Conservation (phyloP, 2,113 vertebrate species). For the Entomyzon cyanotis region DNA sequence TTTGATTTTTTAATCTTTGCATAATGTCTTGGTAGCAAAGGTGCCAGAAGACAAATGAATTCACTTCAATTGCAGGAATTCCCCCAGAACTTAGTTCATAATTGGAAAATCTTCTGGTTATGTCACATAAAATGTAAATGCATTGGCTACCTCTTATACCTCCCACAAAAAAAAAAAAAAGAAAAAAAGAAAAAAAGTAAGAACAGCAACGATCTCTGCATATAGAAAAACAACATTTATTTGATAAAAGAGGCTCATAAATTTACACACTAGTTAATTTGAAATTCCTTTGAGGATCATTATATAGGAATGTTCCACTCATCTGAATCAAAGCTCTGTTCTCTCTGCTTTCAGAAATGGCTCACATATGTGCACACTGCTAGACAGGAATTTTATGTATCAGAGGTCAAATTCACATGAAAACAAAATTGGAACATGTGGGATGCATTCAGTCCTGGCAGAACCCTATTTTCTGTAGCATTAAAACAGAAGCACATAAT, state of each 20-base stretch:
- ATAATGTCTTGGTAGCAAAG: not conserved
- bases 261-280: slow-evolving; percentile 67
- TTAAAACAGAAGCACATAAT: slow-evolving; percentile 40
- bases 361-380: slow-evolving; percentile 68
- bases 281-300: slow-evolving; percentile 71
- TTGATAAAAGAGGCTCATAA: slow-evolving; percentile 56
- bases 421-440: slow-evolving; percentile 58
- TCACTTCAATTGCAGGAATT: not conserved
- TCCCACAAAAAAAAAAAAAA: not conserved
- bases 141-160: not conserved
- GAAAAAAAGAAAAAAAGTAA: not conserved
- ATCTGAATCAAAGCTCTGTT: slow-evolving; percentile 77
- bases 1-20: not conserved
- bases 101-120: not conserved
- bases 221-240: slow-evolving; percentile 25
- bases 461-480: not conserved
- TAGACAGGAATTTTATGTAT: slow-evolving; percentile 42
- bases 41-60: not conserved
- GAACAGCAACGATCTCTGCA: not conserved
- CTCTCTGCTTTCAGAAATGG: slow-evolving; percentile 56
- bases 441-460: slow-evolving; percentile 41
- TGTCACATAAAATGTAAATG: not conserved
- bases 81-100: not conserved
- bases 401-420: slow-evolving; percentile 69
- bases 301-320: slow-evolving; percentile 69